Base-by-base conservation (phyloP, 2,797 vertebrate genomes). In the Cirrhinus molitorella region DNA sequence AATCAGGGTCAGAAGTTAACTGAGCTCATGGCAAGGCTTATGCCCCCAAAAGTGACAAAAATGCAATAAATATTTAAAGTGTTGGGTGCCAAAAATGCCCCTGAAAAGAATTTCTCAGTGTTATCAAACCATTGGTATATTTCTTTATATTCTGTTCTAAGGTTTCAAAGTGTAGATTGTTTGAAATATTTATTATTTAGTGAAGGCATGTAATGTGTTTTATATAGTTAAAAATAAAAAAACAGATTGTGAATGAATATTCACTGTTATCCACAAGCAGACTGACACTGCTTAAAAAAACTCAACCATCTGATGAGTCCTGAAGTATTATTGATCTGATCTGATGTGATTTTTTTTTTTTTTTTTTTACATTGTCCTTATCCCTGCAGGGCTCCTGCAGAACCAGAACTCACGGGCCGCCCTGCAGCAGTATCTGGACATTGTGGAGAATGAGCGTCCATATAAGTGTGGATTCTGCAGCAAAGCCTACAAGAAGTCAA, bases 401-500 rank as follows among this genome's bases (percentile, higher is more conserved):
- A 94, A 93, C 82, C 94, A 95, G 90, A 95, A 96, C 90, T 93
- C 97, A 16, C 96, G 97, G 76, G 95, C 98, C 72, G 94, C 97
- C 84, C 96, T 98, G 85, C 98, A 97, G 81, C 97, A 95, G 89
- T 99, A 98, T 91, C 96, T 99, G 89, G 97, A 97, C 89, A 93
- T 95, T 73, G 92, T 95, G 91, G 96, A 97, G 88, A 97, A 90
- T 75, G 98, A 99, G 77, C 95, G 98, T 85, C 98, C 98, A 0
- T 99, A 99, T 91, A 99, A 99, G 89, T 99, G 98, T 89, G 96
- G 94, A 87, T 99, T 94, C 91, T 99, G 98, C 90, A 98, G 92
- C 89, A 97, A 98, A 87, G 97, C 98, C 21, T 99, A 99, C 93
- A 99, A 99, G 92, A 99, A 99, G 83, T 99, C 98, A 55, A 99